phyloP scores from a whole-genome alignment of 2,797 vertebrate genomes.

The Vespertilio murinus region DNA sequence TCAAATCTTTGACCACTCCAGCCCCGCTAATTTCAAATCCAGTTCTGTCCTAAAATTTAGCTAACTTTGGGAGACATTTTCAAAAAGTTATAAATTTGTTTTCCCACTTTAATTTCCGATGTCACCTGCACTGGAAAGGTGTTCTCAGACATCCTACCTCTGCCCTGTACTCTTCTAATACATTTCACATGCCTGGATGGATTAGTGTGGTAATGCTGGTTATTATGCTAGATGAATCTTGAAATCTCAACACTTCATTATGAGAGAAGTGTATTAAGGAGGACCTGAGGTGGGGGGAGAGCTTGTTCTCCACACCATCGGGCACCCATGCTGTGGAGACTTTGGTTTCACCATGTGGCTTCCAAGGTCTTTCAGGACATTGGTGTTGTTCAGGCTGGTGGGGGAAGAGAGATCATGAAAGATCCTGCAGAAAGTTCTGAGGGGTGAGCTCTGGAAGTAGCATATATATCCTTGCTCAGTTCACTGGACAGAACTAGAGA shows the following conservation, averaged over 20 bases:
- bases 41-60: background rate
- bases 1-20: background rate
- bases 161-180: background rate
- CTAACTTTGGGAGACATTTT: background rate
- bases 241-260: background rate
- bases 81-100: background rate
- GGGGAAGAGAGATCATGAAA: background rate
- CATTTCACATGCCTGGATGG: background rate
- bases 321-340: background rate
- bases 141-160: background rate
- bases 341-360: background rate
- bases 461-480: background rate
- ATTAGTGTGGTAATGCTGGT: background rate
- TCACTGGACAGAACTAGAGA: background rate
- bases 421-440: background rate
- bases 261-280: background rate
- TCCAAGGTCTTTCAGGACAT: background rate
- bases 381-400: background rate
- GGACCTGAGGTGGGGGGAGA: too few species aligned
- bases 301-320: accelerated
- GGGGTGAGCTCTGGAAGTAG: background rate
- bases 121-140: background rate
- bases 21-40: background rate
- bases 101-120: background rate
- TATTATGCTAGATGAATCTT: background rate